Evolutionary conservation across 1,140 invertebrate genomes (phyloP).

Genomic region (Trichoplusia ni): DNA sequence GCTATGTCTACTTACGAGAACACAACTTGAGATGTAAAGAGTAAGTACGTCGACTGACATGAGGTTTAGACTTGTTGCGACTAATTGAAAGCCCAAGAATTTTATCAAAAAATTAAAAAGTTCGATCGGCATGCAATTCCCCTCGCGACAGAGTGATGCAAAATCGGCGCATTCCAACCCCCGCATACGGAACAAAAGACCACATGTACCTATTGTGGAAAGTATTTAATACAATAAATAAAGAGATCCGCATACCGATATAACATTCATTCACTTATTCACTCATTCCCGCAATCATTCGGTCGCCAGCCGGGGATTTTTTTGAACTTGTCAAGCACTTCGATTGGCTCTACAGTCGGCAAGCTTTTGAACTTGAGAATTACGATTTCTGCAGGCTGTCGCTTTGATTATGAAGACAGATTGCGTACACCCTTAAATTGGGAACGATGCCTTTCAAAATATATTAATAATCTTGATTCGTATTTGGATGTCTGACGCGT

Average conservation of each 20-base stretch:
- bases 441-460: constrained; percentile 41
- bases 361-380: constrained; percentile 67
- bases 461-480: constrained; percentile 34
- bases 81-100: neutral
- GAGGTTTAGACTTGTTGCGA: neutral
- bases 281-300: constrained; percentile 48
- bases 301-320: constrained; percentile 60
- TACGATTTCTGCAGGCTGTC: constrained; percentile 55
- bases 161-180: constrained; percentile 53
- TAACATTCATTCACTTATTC: constrained; percentile 64
- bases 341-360: constrained; percentile 75
- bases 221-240: constrained; percentile 73
- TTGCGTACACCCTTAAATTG: constrained; percentile 48
- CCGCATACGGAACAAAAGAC: constrained; percentile 60
- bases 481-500: constrained; percentile 25
- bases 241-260: constrained; percentile 71
- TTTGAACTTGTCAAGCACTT: constrained; percentile 59
- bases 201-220: constrained; percentile 56
- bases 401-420: constrained; percentile 61
- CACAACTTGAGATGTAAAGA: too few relatives aligned
- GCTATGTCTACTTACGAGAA: too few relatives aligned
- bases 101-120: constrained; percentile 23
- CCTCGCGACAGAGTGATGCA: constrained; percentile 21
- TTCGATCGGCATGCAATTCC: constrained; percentile 12
- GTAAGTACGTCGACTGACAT: too few relatives aligned